Percentiles rank a stretch among this genome's conserved stretches.
Evolutionary conservation across 1,140 invertebrate genomes (phyloP).

Genomic region (Stegodyphus dumicola): DNA sequence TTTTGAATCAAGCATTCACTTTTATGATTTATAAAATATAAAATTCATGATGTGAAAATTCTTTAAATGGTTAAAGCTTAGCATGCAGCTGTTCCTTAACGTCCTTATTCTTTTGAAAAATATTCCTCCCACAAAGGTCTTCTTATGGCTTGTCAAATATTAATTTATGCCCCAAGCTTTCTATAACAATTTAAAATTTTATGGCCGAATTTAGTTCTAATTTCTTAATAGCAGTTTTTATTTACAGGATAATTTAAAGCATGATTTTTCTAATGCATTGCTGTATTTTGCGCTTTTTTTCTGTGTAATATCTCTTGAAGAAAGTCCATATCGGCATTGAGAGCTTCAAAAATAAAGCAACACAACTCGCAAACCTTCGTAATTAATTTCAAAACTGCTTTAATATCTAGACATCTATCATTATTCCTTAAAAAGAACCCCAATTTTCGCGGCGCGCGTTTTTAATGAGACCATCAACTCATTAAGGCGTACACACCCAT

Average conservation of each 20-base stretch:
- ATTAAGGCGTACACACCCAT: slow-evolving; percentile 23
- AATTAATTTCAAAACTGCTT: slow-evolving; percentile 28
- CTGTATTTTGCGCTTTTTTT: neutral
- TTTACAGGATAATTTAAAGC: neutral
- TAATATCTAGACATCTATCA: neutral
- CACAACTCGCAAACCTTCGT: slow-evolving; percentile 12
- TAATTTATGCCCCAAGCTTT: too few relatives aligned
- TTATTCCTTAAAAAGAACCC: slow-evolving; percentile 15
- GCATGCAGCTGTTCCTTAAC: too few relatives aligned
- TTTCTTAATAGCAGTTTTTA: neutral
- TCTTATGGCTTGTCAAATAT: too few relatives aligned
- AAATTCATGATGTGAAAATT: too few relatives aligned
- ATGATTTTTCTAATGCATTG: neutral
- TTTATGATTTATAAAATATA: too few relatives aligned
- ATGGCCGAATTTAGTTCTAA: neutral
- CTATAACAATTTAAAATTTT: neutral
- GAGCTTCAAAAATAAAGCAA: neutral
- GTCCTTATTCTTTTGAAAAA: too few relatives aligned
- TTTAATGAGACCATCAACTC: slow-evolving; percentile 54
- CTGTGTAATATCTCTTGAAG: neutral
- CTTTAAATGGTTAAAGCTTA: too few relatives aligned
- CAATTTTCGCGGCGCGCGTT: neutral
- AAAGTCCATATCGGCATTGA: neutral
- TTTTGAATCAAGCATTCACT: too few relatives aligned
- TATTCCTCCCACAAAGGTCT: too few relatives aligned